phyloP scores from a whole-genome alignment of 2,888 invertebrate genomes.

The Merodon equestris region DNA sequence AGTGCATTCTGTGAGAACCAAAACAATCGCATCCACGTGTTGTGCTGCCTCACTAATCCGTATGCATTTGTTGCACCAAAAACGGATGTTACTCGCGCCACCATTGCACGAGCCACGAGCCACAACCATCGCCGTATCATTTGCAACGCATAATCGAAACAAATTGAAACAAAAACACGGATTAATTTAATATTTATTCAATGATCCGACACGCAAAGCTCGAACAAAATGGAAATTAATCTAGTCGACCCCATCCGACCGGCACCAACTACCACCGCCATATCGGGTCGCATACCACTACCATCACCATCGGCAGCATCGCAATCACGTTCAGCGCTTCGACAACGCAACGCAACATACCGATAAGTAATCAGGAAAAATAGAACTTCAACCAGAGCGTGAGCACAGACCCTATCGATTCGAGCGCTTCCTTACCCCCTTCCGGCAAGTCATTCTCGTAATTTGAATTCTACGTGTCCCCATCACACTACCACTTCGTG shows the following conservation, averaged over 20 bases:
- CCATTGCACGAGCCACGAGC: neutral
- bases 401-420: conserved; percentile 49
- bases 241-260: conserved; percentile 45
- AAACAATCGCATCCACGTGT: too few species aligned
- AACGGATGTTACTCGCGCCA: neutral
- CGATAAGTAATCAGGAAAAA: conserved; percentile 63
- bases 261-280: neutral
- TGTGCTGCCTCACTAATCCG: too few species aligned
- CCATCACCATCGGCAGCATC: neutral
- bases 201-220: conserved; percentile 68
- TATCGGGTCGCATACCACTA: neutral
- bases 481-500: neutral
- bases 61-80: too few species aligned
- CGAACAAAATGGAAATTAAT: conserved; percentile 68
- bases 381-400: conserved; percentile 46
- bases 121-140: conserved; percentile 25
- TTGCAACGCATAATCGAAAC: conserved; percentile 62
- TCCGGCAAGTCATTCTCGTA: conserved; percentile 31
- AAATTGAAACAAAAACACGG: conserved; percentile 69
- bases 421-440: neutral
- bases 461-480: conserved; percentile 57
- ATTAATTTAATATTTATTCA: conserved; percentile 69
- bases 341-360: conserved; percentile 4
- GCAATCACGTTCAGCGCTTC: conserved; percentile 9
- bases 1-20: too few species aligned